A percentile compares a stretch with the other conserved stretches of the same genome.
These are phyloP conservation scores for Druceiella hillmani DNA, from an alignment of 2,888 invertebrate species.

Conservation along the genomic window DNA sequence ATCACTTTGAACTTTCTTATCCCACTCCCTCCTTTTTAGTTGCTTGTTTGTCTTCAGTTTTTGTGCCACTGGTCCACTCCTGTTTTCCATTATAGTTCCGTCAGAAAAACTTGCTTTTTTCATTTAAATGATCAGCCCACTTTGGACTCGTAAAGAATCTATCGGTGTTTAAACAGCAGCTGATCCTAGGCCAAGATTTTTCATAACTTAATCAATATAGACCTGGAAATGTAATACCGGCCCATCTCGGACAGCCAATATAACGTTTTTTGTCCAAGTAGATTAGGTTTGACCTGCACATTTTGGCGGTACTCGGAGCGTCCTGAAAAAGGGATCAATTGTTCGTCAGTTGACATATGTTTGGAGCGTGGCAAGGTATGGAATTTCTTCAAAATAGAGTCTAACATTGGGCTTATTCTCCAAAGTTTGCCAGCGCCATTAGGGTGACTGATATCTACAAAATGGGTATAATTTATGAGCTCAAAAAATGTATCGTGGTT, in stretches of 20 bases:
- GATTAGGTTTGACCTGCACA: no score
- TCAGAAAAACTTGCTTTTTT: constrained; percentile 16
- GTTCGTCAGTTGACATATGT: constrained; percentile 26
- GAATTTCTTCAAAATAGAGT: constrained; percentile 13
- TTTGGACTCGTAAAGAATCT: constrained; percentile 16
- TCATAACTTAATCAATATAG: no score
- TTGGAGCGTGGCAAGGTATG: constrained; percentile 22
- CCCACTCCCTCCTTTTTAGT: constrained; percentile 23
- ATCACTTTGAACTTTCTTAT: constrained; percentile 23
- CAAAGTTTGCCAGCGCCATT: constrained; percentile 16
- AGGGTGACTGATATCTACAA: constrained; percentile 1
- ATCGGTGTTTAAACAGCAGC: no score
- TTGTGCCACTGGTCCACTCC: constrained; percentile 23
- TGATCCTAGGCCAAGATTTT: no score
- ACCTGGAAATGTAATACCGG: constrained; percentile 27
- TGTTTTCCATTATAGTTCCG: constrained; percentile 22
- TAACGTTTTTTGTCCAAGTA: constrained; percentile 29
- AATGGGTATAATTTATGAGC: constrained; percentile 6
- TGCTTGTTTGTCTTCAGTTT: constrained; percentile 22
- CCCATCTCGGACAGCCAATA: constrained; percentile 24
- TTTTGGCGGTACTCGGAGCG: constrained; percentile 21
- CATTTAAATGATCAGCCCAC: no score
- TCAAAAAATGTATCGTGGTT: constrained; percentile 13
- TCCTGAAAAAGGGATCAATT: constrained; percentile 27
- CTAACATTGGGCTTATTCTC: constrained; percentile 21